These are phyloP conservation scores for Pachycephala philippinensis DNA, from an alignment of 2,113 vertebrate species.

Conservation along the genomic window DNA sequence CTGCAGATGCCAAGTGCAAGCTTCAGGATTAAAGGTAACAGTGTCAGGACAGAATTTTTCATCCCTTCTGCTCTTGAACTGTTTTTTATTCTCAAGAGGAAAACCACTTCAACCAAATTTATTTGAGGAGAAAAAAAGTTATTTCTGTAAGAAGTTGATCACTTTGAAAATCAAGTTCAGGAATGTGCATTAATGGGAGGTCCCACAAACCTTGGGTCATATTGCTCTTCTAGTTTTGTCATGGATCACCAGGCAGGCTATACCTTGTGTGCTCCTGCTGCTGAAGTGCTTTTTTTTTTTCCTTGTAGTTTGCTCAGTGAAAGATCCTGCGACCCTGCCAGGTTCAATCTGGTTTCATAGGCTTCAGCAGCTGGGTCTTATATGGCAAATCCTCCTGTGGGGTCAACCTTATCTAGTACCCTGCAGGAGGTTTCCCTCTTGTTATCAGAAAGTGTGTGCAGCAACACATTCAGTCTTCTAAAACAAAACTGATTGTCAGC, in stretches of 20 bases:
- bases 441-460: not conserved
- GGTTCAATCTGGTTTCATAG: not conserved
- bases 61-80: not conserved
- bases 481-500: conserved; percentile 22
- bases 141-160: not conserved
- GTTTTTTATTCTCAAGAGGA: not conserved
- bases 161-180: not conserved
- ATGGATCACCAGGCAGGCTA: not conserved
- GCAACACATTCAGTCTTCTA: not conserved
- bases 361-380: not conserved
- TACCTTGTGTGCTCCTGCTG: not conserved
- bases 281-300: not conserved
- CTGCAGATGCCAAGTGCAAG: not conserved
- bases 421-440: not conserved
- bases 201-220: not conserved
- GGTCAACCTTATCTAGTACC: conserved; percentile 2
- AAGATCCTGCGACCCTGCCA: not conserved
- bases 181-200: not conserved
- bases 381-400: not conserved
- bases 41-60: not conserved
- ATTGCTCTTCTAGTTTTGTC: not conserved
- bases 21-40: not conserved
- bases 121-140: not conserved
- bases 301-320: not conserved
- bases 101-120: not conserved